Percentiles rank a stretch among this genome's conserved stretches.
Evolutionary conservation across 2,113 vertebrate genomes (phyloP).

Genomic region (Bostrychus sinensis): DNA sequence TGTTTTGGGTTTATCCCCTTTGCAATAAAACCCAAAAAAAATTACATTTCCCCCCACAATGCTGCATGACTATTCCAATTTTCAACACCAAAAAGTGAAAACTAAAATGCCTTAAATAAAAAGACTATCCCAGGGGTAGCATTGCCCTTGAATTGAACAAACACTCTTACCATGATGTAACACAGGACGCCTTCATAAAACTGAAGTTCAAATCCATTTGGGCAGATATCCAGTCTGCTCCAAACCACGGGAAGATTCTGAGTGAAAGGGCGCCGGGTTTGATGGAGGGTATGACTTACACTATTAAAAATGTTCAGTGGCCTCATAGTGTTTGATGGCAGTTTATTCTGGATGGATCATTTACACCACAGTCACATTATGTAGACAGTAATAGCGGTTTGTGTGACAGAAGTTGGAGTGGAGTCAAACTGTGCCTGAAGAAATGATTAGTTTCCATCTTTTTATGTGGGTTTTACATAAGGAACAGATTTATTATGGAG

Average conservation of each 20-base stretch:
- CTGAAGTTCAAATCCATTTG: background rate
- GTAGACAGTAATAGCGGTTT: background rate
- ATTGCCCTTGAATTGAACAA: background rate
- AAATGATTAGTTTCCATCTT: background rate
- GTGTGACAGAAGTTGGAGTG: constrained; percentile 1
- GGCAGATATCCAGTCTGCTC: constrained; percentile 4
- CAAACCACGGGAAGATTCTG: background rate
- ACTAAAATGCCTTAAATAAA: no score
- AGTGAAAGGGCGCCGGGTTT: background rate
- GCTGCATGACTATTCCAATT: no score
- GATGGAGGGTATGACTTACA: background rate
- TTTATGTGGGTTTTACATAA: constrained; percentile 4
- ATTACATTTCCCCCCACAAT: no score
- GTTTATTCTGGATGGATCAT: constrained; percentile 9
- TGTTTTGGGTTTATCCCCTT: no score
- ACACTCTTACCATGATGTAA: background rate
- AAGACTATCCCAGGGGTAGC: background rate
- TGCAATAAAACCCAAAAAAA: no score
- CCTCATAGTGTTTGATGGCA: constrained; percentile 3
- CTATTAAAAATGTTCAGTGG: background rate
- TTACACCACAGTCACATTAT: constrained; percentile 7
- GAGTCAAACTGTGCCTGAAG: background rate
- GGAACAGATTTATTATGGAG: background rate
- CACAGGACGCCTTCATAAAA: background rate
- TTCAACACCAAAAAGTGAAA: no score